phyloP scores from a whole-genome alignment of 2,888 invertebrate species.

The Caenorhabditis angaria region DNA sequence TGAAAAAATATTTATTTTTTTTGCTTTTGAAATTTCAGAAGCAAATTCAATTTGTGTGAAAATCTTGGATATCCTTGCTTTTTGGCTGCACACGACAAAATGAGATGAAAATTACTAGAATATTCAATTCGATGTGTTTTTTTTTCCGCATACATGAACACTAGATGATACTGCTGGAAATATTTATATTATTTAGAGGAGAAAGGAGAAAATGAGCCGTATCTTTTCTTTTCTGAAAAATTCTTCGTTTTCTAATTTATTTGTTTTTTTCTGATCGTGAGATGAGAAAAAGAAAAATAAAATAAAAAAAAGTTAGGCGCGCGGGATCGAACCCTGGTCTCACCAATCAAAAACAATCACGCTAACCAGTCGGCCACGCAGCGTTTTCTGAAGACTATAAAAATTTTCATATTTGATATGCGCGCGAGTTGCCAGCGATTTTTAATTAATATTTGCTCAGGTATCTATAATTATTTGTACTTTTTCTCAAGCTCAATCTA shows the following conservation, averaged over 20 bases:
- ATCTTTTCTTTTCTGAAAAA: background rate
- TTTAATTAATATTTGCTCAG: too few species aligned
- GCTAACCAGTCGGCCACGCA: too few species aligned
- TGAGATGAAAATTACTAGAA: slow-evolving; percentile 10
- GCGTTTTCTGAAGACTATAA: too few species aligned
- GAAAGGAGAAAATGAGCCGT: background rate
- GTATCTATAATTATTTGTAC: too few species aligned
- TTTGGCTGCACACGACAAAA: background rate
- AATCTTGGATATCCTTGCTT: too few species aligned
- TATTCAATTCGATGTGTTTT: slow-evolving; percentile 12
- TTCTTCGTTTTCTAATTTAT: background rate
- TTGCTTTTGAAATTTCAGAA: too few species aligned
- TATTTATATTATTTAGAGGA: background rate
- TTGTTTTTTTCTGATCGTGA: background rate
- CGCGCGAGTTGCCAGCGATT: too few species aligned
- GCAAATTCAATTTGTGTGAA: background rate
- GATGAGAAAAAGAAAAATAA: background rate
- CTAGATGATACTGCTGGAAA: background rate
- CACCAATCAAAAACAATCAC: too few species aligned
- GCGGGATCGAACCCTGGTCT: too few species aligned
- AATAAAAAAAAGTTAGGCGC: too few species aligned
- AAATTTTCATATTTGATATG: too few species aligned
- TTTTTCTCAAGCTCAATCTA: too few species aligned
- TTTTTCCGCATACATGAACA: background rate
- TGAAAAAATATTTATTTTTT: background rate